Conservation (phyloP, 1,140 invertebrate genomes). For the Maconellicoccus hirsutus region DNA sequence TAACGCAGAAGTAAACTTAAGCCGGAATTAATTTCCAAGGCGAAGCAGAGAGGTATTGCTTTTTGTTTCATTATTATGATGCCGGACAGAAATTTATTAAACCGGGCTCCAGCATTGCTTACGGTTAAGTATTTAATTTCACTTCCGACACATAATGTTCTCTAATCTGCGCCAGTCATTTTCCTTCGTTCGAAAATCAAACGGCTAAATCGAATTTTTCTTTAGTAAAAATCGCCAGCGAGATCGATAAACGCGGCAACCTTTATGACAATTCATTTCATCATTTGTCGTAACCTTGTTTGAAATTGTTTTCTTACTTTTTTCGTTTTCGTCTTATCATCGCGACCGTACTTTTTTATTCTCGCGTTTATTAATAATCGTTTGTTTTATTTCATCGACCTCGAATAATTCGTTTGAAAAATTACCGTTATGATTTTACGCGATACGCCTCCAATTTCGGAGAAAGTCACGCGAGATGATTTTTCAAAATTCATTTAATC, state of each 20-base stretch:
- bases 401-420: background rate
- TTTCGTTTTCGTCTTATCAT: background rate
- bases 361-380: background rate
- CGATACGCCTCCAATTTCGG: too few relatives aligned
- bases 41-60: conserved; percentile 4
- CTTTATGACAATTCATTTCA: too few relatives aligned
- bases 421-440: background rate
- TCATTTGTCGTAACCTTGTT: too few relatives aligned
- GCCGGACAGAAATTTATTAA: conserved; percentile 3
- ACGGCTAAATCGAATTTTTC: too few relatives aligned
- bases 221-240: too few relatives aligned
- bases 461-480: too few relatives aligned
- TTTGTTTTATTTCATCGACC: background rate
- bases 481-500: too few relatives aligned
- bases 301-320: too few relatives aligned
- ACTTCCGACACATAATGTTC: background rate
- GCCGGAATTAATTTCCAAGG: background rate
- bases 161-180: background rate
- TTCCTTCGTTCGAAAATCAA: background rate
- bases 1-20: conserved; percentile 1
- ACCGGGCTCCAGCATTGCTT: background rate
- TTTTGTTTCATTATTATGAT: background rate
- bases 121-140: background rate
- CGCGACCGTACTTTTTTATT: background rate
- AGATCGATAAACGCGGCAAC: too few relatives aligned